These are phyloP conservation scores for Piprites chloris DNA, from an alignment of 2,113 vertebrate species.

Conservation along the genomic window DNA sequence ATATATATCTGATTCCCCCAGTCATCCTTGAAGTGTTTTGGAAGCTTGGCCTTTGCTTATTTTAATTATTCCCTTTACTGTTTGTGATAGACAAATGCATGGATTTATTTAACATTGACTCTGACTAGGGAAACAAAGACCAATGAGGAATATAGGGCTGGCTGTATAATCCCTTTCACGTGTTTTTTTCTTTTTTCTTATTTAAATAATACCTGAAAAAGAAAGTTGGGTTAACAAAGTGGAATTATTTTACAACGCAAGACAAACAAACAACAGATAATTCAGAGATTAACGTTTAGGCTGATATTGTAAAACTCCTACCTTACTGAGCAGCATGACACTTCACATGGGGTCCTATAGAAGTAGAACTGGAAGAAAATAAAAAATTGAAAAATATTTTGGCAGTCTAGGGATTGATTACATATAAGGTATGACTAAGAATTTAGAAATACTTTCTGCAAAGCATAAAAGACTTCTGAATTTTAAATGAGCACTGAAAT, in stretches of 20 bases:
- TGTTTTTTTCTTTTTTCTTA: background rate
- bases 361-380: background rate
- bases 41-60: constrained; percentile 19
- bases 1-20: background rate
- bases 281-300: background rate
- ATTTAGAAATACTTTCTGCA: background rate
- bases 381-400: background rate
- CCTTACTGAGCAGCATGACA: background rate
- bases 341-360: background rate
- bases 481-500: background rate
- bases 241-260: background rate
- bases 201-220: background rate
- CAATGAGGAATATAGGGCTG: background rate
- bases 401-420: background rate
- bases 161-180: background rate
- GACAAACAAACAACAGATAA: background rate
- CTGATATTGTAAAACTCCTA: background rate
- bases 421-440: background rate
- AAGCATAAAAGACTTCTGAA: background rate
- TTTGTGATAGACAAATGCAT: background rate
- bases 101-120: background rate
- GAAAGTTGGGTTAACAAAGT: background rate
- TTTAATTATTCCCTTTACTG: constrained; percentile 44
- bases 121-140: background rate
- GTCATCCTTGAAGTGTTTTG: constrained; percentile 16